These are phyloP conservation scores for Mastomys natalensis DNA, from an alignment of 2,113 vertebrate species.

Conservation along the genomic window DNA sequence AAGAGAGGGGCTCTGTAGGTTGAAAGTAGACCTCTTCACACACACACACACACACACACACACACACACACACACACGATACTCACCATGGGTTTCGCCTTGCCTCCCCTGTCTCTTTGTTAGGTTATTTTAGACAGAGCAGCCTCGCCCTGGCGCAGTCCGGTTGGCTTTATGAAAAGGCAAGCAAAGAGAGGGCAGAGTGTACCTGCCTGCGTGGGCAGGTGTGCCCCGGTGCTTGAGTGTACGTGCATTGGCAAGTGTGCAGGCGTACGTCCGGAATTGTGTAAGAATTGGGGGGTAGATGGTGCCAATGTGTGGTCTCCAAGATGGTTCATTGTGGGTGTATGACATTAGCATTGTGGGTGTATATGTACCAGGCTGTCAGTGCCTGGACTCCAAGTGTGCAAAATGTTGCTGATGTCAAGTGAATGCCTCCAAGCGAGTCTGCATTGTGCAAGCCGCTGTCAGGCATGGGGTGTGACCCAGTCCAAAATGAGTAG, in stretches of 20 bases:
- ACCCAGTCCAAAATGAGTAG: conserved; percentile 25
- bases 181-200: conserved; percentile 47
- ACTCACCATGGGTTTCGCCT: neutral
- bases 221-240: conserved; percentile 44
- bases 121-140: conserved; percentile 65
- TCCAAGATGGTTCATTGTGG: conserved; percentile 48
- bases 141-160: conserved; percentile 74
- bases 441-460: conserved; percentile 25
- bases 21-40: conserved; percentile 11
- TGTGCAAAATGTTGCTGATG: conserved; percentile 1
- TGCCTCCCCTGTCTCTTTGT: conserved; percentile 67
- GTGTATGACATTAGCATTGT: conserved; percentile 39
- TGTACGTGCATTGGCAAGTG: conserved; percentile 3
- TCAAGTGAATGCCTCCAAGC: neutral
- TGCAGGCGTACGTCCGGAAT: conserved; percentile 1
- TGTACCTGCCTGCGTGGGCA: conserved; percentile 65
- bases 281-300: neutral
- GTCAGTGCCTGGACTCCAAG: neutral
- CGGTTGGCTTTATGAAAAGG: neutral
- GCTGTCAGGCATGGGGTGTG: neutral
- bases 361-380: neutral
- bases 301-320: conserved; percentile 18
- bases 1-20: neutral
- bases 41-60: neutral
- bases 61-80: neutral